Conservation (phyloP, 2,797 vertebrate species). For the Eurystomus glaucurus region DNA sequence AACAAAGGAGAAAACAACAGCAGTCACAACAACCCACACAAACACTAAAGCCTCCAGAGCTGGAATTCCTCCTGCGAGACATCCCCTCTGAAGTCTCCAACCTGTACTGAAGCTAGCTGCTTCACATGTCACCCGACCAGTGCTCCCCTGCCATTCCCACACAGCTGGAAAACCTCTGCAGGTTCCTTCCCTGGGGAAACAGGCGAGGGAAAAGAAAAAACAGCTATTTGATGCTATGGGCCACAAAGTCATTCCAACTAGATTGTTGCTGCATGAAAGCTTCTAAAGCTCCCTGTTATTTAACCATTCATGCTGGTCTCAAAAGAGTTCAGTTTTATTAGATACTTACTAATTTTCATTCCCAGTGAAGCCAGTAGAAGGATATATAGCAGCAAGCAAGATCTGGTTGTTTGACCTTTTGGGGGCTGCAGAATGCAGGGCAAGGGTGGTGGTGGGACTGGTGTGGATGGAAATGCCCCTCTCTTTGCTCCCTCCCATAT, state of each 20-base stretch:
- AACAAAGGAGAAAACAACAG: conserved; percentile 36
- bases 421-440: background rate
- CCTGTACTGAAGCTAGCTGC: rapidly evolving
- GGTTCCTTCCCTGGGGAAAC: conserved; percentile 12
- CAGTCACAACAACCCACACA: background rate
- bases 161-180: conserved; percentile 8
- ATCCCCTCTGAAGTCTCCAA: background rate
- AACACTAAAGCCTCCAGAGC: background rate
- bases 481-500: background rate
- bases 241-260: background rate
- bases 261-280: background rate
- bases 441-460: background rate
- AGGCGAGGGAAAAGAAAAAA: background rate
- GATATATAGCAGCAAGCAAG: background rate
- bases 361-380: background rate
- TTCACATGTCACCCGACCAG: background rate
- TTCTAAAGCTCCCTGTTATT: background rate
- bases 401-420: background rate
- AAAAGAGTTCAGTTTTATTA: background rate
- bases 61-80: background rate
- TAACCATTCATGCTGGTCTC: background rate
- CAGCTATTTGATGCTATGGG: background rate
- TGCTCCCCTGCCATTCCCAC: background rate
- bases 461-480: background rate
- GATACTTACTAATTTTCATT: background rate